These are phyloP conservation scores for Orthosia cruda DNA, from an alignment of 2,888 invertebrate genomes.

Conservation along the genomic window DNA sequence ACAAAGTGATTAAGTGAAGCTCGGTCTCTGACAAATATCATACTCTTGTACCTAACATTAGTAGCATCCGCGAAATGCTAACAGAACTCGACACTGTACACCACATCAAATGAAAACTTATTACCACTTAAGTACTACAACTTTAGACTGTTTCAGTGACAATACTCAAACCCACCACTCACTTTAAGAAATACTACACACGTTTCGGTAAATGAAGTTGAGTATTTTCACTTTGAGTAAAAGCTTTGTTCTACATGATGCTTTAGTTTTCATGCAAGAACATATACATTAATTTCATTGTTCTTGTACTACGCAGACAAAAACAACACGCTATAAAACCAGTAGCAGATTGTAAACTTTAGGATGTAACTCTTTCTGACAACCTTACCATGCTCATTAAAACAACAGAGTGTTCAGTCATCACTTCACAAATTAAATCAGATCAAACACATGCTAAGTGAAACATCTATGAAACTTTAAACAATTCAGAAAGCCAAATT, in stretches of 20 bases:
- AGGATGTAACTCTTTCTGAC: too few relatives aligned
- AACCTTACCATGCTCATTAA: too few relatives aligned
- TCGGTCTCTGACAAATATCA: constrained; percentile 2
- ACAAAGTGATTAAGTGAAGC: neutral
- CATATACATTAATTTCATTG: neutral
- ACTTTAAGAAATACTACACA: constrained; percentile 28
- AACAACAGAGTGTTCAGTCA: too few relatives aligned
- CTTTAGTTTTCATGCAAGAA: neutral
- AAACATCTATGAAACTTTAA: neutral
- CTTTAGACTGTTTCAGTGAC: constrained; percentile 40
- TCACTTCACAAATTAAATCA: too few relatives aligned
- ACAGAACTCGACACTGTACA: constrained; percentile 23
- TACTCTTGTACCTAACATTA: neutral
- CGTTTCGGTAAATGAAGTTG: constrained; percentile 9
- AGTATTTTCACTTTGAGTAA: constrained; percentile 4
- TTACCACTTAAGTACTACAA: constrained; percentile 24
- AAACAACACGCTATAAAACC: neutral
- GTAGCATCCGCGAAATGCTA: constrained; percentile 5
- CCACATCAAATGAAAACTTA: constrained; percentile 50
- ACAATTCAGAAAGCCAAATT: neutral
- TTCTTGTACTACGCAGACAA: neutral
- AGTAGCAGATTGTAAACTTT: neutral
- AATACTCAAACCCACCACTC: constrained; percentile 24
- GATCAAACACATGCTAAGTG: neutral
- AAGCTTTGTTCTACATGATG: constrained; percentile 11